Evolutionary conservation across 2,797 vertebrate genomes (phyloP).

Genomic region (Myiothlypis chrysogaster): DNA sequence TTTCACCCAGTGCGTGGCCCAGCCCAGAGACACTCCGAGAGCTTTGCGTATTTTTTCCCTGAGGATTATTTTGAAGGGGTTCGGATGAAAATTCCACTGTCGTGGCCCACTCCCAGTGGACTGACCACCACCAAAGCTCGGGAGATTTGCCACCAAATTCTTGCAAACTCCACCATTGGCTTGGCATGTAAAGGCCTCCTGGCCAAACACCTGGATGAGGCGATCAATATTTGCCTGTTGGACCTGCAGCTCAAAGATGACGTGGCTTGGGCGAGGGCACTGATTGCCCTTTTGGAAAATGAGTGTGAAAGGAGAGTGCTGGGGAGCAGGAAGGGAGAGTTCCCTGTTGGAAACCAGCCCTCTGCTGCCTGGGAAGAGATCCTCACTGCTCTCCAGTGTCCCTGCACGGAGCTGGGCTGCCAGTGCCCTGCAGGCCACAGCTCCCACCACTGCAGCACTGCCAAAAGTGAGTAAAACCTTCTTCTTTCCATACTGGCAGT

Average conservation of each 20-base stretch:
- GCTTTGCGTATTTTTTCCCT: conserved; percentile 80
- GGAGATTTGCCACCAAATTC: conserved; percentile 68
- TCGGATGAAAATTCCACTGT: conserved; percentile 53
- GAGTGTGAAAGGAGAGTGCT: conserved; percentile 82
- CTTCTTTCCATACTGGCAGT: conserved; percentile 16
- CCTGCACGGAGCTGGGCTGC: conserved; percentile 79
- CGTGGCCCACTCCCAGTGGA: conserved; percentile 47
- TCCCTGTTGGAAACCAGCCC: not conserved
- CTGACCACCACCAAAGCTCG: conserved; percentile 65
- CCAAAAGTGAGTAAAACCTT: conserved; percentile 75
- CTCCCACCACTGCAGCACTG: conserved; percentile 79
- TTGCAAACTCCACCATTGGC: conserved; percentile 77
- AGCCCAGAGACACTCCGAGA: conserved; percentile 68
- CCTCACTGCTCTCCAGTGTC: not conserved
- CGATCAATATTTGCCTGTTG: conserved; percentile 76
- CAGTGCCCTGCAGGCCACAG: conserved; percentile 75
- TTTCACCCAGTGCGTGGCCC: conserved; percentile 59
- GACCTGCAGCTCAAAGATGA: conserved; percentile 84
- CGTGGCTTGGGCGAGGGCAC: conserved; percentile 70
- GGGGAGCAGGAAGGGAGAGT: conserved; percentile 59
- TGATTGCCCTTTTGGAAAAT: conserved; percentile 81
- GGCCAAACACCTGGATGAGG: conserved; percentile 72
- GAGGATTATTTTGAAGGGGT: conserved; percentile 76
- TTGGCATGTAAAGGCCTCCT: conserved; percentile 69
- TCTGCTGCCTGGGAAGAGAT: not conserved